phyloP scores from a whole-genome alignment of 2,797 vertebrate species.

The Cryptoblepharus egeriae region DNA sequence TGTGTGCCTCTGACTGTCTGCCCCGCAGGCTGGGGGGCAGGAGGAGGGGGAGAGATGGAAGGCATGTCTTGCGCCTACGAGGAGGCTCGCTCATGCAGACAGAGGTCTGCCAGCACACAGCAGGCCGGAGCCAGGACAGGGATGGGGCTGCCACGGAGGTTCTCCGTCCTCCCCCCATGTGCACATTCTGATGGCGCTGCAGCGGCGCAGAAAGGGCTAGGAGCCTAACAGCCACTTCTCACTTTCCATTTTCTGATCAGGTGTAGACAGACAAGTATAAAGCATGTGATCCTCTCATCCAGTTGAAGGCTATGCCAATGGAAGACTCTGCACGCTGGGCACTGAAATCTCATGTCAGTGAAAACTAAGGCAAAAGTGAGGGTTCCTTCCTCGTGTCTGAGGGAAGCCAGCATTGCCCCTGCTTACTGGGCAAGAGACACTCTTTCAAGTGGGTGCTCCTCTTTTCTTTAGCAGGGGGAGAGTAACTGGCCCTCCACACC shows the following conservation, averaged over 20 bases:
- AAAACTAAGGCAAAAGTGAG: too few species aligned
- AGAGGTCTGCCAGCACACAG: conserved; percentile 65
- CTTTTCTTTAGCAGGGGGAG: too few species aligned
- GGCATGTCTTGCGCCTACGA: conserved; percentile 79
- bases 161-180: not conserved
- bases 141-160: conserved; percentile 39
- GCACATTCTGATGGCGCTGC: conserved; percentile 52
- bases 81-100: conserved; percentile 72
- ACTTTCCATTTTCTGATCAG: not conserved
- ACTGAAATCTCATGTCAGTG: too few species aligned
- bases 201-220: conserved; percentile 50
- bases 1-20: conserved; percentile 78
- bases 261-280: not conserved
- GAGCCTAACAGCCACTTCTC: conserved; percentile 9
- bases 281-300: not conserved
- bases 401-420: too few species aligned
- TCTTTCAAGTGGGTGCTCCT: too few species aligned
- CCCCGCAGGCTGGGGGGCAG: conserved; percentile 73
- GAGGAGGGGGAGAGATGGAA: conserved; percentile 63
- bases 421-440: too few species aligned
- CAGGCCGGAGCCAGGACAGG: conserved; percentile 50
- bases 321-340: not conserved
- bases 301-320: not conserved
- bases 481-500: too few species aligned
- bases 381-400: too few species aligned